Percentiles rank a stretch among this genome's conserved stretches.
Conservation (phyloP, 1,140 invertebrate genomes). For the Cheumatopsyche charites region DNA sequence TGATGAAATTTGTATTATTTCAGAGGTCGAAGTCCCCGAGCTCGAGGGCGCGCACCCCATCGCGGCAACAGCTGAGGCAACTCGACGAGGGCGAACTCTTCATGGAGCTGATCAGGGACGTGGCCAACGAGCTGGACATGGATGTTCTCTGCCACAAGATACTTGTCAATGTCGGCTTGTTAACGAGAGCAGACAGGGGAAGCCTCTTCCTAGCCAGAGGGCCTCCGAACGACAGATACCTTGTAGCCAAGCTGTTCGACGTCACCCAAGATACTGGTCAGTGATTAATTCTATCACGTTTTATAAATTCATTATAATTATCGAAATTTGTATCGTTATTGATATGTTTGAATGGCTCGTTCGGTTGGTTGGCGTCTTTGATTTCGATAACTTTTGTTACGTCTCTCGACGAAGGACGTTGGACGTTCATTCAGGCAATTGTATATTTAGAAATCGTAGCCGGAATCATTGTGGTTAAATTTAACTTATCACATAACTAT, state of each 20-base stretch:
- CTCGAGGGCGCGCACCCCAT: constrained; percentile 57
- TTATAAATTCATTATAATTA: too few species aligned
- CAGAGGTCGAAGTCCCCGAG: constrained; percentile 65
- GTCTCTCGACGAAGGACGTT: too few species aligned
- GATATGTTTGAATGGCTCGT: too few species aligned
- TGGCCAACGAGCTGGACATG: constrained; percentile 92
- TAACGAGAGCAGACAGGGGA: constrained; percentile 86
- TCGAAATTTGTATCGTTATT: too few species aligned
- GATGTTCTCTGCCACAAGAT: constrained; percentile 94
- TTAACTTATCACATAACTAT: too few species aligned
- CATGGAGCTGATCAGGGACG: constrained; percentile 92
- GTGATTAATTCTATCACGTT: constrained; percentile 37
- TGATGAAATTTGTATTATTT: background rate
- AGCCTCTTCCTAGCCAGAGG: constrained; percentile 88
- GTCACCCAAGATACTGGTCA: constrained; percentile 85
- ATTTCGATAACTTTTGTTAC: too few species aligned
- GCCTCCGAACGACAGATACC: constrained; percentile 70
- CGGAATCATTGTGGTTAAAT: too few species aligned
- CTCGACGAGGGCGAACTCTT: constrained; percentile 83
- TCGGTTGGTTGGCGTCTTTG: too few species aligned
- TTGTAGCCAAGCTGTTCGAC: constrained; percentile 91
- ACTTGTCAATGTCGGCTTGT: constrained; percentile 85
- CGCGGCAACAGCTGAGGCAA: constrained; percentile 65
- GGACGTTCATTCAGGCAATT: too few species aligned
- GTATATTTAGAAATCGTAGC: too few species aligned